Base-by-base conservation (phyloP, 1,140 invertebrate species). In the Aphis gossypii region DNA sequence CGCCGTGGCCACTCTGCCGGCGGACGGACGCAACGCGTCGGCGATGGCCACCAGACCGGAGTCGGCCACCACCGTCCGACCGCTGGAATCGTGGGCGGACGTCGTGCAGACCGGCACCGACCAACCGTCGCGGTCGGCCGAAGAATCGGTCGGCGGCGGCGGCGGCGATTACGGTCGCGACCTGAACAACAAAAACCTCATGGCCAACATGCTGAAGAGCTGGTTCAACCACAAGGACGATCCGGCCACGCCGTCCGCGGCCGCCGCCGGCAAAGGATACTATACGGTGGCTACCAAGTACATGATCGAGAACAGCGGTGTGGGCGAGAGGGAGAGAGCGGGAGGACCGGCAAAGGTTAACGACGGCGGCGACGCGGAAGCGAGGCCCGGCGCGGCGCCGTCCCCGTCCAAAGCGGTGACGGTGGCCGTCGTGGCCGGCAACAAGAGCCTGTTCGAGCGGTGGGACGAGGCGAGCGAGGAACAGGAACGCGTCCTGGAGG, bases 401-500 rank as follows among this genome's bases (percentile, higher is more conserved):
- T 11, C 84, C n/a, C 25, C 91, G 35, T 84, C 91, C 91, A 83
- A 92, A 23, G 91, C 18, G 20, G 54, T 84, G 7, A 87, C n/a
- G 44, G 51, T 54, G 21, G 68, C 92, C 76, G 38, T 23, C n/a
- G 25, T 23, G 76, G 35, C 21, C 7, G 94, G 94, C 30, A 94
- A 94, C 76, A 90, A 68, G 25, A 68, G 25, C 25, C 23, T 94
- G 30, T 95, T 95, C 90, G 94, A 94, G 41, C 94, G 94, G 90
- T 95, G 94, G 94, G 94, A 95, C 89, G 93, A 94, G 41, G 94
- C 94, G 4, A 95, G 94, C 54, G 94, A 94, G 54, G 94, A 95
- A 88, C 94, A 95, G 84, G 94, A 95, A 91, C 94, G 94, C 56
- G 44, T 94, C 38, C 82, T 94, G 30, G 94, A 95, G 76, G 94